A percentile compares a stretch with the other conserved stretches of the same genome.
These are phyloP conservation scores for Eulacestoma nigropectus DNA, from an alignment of 2,113 vertebrate species.

Conservation along the genomic window DNA sequence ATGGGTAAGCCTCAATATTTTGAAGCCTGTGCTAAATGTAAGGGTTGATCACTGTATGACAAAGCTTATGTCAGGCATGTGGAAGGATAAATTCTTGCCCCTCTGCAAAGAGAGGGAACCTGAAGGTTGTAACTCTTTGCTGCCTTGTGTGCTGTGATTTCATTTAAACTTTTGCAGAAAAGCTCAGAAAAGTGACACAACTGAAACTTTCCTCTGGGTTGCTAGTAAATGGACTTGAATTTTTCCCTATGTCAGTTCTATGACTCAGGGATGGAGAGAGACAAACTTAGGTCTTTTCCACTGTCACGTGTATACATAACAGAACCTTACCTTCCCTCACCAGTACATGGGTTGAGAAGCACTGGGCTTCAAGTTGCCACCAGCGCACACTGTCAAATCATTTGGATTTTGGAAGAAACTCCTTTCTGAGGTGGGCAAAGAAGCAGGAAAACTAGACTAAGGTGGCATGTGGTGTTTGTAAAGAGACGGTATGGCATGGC, in stretches of 20 bases:
- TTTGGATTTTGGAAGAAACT: not conserved
- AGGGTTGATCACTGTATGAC: not conserved
- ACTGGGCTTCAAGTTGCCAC: not conserved
- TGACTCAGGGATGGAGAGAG: not conserved
- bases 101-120: not conserved
- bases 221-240: not conserved
- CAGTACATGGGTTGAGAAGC: not conserved
- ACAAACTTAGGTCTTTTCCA: not conserved
- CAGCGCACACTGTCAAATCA: not conserved
- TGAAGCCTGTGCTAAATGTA: not conserved
- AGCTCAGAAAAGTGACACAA: not conserved
- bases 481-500: not conserved
- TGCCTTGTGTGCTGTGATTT: not conserved
- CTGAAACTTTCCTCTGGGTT: not conserved
- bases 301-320: not conserved
- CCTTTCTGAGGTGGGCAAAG: not conserved
- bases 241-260: not conserved
- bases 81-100: not conserved
- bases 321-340: not conserved
- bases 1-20: not conserved
- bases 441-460: not conserved
- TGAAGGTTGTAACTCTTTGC: not conserved
- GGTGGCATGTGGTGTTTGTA: not conserved
- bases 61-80: not conserved
- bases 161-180: not conserved